Conservation (phyloP, 1,140 invertebrate genomes). For the Neodiprion pinetum region DNA sequence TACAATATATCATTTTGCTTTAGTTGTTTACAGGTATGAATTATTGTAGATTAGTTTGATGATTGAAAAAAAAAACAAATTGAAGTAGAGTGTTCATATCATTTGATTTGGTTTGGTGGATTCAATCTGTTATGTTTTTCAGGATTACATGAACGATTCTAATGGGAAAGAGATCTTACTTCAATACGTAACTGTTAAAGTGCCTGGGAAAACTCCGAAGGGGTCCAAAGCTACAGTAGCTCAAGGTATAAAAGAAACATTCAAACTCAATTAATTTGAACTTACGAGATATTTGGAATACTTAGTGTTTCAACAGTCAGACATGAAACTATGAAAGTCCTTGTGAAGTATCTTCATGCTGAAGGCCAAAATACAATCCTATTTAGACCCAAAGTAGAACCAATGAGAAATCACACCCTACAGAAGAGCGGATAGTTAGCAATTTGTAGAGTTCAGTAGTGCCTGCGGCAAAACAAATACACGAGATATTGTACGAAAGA, state of each 20-base stretch:
- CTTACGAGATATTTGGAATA: conserved; percentile 38
- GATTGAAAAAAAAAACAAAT: too few relatives aligned
- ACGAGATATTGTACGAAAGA: too few relatives aligned
- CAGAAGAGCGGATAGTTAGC: too few relatives aligned
- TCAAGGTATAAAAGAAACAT: conserved; percentile 56
- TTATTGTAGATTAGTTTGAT: too few relatives aligned
- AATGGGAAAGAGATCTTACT: conserved; percentile 97
- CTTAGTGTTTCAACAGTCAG: conserved; percentile 42
- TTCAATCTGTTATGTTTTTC: conserved; percentile 29
- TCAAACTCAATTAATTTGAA: conserved; percentile 39
- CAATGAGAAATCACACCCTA: too few relatives aligned
- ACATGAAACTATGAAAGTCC: conserved; percentile 70
- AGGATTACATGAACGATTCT: conserved; percentile 98
- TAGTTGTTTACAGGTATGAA: too few relatives aligned
- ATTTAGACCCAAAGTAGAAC: too few relatives aligned
- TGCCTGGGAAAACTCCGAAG: conserved; percentile 91
- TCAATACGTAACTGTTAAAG: conserved; percentile 96
- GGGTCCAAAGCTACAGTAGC: conserved; percentile 82
- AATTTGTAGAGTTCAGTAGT: too few relatives aligned
- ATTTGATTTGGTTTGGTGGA: too few relatives aligned
- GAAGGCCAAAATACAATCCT: conserved; percentile 27
- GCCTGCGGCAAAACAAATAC: too few relatives aligned
- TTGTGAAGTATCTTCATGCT: conserved; percentile 66
- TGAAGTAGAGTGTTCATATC: too few relatives aligned
- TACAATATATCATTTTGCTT: too few relatives aligned